These are phyloP conservation scores for Helarctos malayanus DNA, from an alignment of 2,797 vertebrate species.

Conservation along the genomic window DNA sequence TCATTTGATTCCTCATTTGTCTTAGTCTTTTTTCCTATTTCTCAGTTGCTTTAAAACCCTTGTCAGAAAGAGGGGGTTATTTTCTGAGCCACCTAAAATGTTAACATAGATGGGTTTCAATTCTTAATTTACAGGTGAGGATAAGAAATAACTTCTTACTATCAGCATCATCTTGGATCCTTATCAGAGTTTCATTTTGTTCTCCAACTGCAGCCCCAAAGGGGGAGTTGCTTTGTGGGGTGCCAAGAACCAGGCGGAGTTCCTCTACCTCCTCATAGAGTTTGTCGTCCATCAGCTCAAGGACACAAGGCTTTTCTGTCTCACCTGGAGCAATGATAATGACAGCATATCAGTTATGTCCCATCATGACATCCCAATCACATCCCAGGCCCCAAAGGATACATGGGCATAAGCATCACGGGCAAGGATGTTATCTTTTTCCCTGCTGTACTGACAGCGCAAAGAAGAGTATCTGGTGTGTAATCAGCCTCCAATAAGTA, in stretches of 20 bases:
- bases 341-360: not conserved
- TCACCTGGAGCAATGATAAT: conserved; percentile 91
- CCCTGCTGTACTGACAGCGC: not conserved
- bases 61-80: not conserved
- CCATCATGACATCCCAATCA: not conserved
- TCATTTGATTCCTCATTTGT: not conserved
- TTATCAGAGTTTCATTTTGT: conserved; percentile 94
- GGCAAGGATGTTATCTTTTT: not conserved
- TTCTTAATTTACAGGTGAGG: not conserved
- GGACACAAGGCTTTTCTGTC: conserved; percentile 92
- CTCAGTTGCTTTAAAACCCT: not conserved
- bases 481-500: not conserved
- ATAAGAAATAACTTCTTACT: conserved; percentile 91
- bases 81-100: not conserved
- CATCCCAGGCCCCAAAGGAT: not conserved
- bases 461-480: not conserved
- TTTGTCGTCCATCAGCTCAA: conserved; percentile 93
- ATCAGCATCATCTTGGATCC: conserved; percentile 94
- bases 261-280: conserved; percentile 95
- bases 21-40: not conserved
- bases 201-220: conserved; percentile 95
- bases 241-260: conserved; percentile 95
- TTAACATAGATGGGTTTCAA: not conserved
- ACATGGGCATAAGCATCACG: rapidly evolving
- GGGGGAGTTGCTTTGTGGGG: conserved; percentile 92